Evolutionary conservation across 1,140 invertebrate species (phyloP), one percentile per base, ranked within the genome.

Genomic region (Hyles vespertilio): DNA sequence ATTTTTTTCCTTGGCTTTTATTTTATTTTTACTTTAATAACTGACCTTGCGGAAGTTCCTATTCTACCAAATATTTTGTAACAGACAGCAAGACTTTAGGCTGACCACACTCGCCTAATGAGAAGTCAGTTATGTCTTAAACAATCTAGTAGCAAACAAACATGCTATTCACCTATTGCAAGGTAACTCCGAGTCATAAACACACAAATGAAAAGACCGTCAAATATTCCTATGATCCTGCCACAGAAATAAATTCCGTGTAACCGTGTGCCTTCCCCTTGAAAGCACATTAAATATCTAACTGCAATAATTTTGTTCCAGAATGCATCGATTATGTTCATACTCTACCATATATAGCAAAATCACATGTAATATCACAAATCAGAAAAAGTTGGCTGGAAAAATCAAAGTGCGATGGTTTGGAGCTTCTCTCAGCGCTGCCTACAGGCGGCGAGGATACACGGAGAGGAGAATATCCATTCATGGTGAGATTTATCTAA

Each of bases 271-370:
- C 44, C 7, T 45, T 45, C n/a, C n/a, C 7, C 44, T 45, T 45
- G n/a, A 45, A 8, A 8, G 7, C 44, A 7, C 2, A 8, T 45
- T 45, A 45, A 1, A 45, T 47, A 11, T 11, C 5, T 11, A 8
- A 47, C 4, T 47, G 12, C 8, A 0, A 32, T 32, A 49, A 49
- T 50, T 5, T 32, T 4, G 6, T 50, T 22, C 11, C 48, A 50
- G 48, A 12, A 32, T 50, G 48, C 48, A 50, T 50, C 11, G 48
- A 50, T 50, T 50, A 50, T 32, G 12, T 50, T 6, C 12, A 50
- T 10, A 22, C 22, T 3, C 11, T 22, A 3, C 11, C 48, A 8
- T 50, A 50, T 32, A 50, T 32, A 32, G 22, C 12, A 12, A 50
- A 50, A 32, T 3, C 22, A 6, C 48, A 50, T 10, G 48, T 50